phyloP scores from a whole-genome alignment of 2,113 vertebrate genomes.

The Albula goreensis region DNA sequence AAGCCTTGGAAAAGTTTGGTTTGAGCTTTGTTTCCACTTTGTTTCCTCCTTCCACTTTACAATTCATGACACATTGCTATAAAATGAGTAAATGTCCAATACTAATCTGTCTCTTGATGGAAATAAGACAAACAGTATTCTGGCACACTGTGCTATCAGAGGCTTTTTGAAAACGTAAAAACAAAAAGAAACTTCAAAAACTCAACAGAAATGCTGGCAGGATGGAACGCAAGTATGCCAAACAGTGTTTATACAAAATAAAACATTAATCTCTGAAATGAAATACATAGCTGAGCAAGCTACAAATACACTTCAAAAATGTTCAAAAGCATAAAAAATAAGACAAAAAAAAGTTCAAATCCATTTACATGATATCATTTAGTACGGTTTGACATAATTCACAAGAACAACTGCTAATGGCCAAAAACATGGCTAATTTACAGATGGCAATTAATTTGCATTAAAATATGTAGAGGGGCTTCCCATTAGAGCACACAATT shows the following conservation, averaged over 20 bases:
- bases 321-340: neutral
- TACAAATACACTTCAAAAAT: neutral
- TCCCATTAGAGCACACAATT: neutral
- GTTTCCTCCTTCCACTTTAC: neutral
- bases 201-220: neutral
- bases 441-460: neutral
- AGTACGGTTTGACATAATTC: neutral
- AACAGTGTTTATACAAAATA: neutral
- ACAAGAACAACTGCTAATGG: neutral
- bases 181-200: neutral
- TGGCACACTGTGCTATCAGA: neutral
- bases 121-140: neutral
- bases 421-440: neutral
- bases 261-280: neutral
- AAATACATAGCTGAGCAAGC: neutral
- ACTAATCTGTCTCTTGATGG: neutral
- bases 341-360: neutral
- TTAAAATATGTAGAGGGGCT: neutral
- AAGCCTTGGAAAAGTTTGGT: conserved; percentile 19
- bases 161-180: neutral
- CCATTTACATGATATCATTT: neutral
- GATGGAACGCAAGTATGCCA: neutral
- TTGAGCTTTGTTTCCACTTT: neutral
- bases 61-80: neutral
- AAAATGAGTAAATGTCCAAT: neutral